Base-by-base conservation (phyloP, 2,888 invertebrate genomes). In the Allolobophora icterica region DNA sequence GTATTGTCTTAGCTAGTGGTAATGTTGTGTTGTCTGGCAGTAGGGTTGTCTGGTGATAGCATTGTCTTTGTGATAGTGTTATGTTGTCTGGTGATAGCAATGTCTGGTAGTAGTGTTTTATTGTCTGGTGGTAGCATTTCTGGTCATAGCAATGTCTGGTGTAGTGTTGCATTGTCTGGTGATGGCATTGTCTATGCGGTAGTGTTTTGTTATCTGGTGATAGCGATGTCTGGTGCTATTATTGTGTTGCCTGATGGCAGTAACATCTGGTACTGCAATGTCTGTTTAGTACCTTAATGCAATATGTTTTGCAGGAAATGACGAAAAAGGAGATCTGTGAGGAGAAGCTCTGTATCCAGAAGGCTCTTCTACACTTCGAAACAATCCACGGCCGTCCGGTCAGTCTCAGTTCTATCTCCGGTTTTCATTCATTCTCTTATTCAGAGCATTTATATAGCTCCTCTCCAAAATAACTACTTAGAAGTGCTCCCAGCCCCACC, bases 291-390 rank as follows among this genome's bases (percentile, higher is more conserved):
- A 45, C 24, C 24, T 21, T 52, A 2, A 6, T 52, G 0, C 11
- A 24, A 24, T 52, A n/a, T 71, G 30, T 71, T 2, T n/a, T 71
- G 35, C 40, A 91, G 91, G 89, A 42, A 21, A 97, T 99, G 96
- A 96, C 96, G 2, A 96, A 97, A 89, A 97, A 97, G 15, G 97
- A 99, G 94, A 96, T 99, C 91, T 96, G 97, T 84, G 98, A 98
- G 40, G 99, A 99, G 95, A 99, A 99, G 96, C 96, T 97, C 1
- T 97, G 97, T 52, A 97, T 99, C 52, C 99, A 99, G 95, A 97
- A 98, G 94, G 97, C 97, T 0, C 96, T 99, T 91, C 96, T 99
- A 30, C 97, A 97, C 92, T 97, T 98, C 93, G 99, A 99, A 95
- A 97, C 97, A 15, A 96, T 97, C 1, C 97, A 98, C 93, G 99